These are phyloP conservation scores for Rhaphigaster nebulosa DNA, from an alignment of 2,888 invertebrate genomes.

Conservation along the genomic window DNA sequence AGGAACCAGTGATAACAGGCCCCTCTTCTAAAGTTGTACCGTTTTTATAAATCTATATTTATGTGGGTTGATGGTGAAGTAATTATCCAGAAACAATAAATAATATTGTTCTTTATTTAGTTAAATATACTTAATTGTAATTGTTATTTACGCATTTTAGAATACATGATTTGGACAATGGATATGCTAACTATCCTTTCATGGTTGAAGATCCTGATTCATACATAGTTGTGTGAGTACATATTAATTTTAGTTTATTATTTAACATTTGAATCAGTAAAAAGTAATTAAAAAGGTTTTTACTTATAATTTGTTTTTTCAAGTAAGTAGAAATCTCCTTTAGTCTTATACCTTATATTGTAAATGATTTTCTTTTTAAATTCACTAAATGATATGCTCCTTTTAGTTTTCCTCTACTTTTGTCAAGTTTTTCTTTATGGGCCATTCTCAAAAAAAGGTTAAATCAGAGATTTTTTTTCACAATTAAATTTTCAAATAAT, in stretches of 20 bases:
- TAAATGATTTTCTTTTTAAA: no score
- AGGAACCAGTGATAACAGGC: no score
- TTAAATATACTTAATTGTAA: not conserved
- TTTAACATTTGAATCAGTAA: not conserved
- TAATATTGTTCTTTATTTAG: not conserved
- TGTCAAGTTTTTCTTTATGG: not conserved
- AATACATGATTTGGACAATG: constrained; percentile 60
- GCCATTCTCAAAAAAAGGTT: no score
- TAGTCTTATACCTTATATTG: no score
- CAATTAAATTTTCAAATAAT: no score
- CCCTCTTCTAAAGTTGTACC: no score
- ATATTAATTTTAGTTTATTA: constrained; percentile 9
- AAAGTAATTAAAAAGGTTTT: not conserved
- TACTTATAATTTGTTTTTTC: not conserved
- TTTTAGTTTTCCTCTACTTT: not conserved
- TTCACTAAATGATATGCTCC: no score
- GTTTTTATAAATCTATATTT: not conserved
- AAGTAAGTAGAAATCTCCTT: no score
- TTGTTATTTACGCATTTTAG: not conserved
- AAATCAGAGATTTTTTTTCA: no score
- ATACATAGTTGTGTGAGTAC: constrained; percentile 62
- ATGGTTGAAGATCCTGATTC: constrained; percentile 60
- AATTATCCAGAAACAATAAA: not conserved
- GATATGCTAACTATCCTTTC: constrained; percentile 60
- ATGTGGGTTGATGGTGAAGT: not conserved